Evolutionary conservation across 2,113 vertebrate species (phyloP), one percentile per base, ranked within the genome.

Genomic region (Ophiodon elongatus): DNA sequence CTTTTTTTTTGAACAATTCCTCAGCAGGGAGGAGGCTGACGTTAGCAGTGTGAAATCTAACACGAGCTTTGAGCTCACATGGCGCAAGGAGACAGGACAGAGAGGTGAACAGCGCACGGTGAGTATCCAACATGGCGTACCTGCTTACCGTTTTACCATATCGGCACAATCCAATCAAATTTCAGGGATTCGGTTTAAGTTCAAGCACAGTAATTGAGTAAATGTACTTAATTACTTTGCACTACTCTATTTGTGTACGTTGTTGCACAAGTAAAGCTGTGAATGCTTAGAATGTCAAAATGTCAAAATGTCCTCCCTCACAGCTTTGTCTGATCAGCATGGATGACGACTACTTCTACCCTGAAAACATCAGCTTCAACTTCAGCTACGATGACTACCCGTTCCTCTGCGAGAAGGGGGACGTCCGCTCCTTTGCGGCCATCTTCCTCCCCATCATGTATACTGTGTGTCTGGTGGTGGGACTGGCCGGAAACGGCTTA

Each of bases 381-480:
- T 93, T 95, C 71, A 97, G 96, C 89, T 98, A 99, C 1, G 94
- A 94, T 0, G 92, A 94, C n/a, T 97, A 96, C 3, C 94, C 96
- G 25, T 35, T 86, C 8, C 15, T 98, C 68, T 99, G 98, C 1
- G 92, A 96, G 78, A 99, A 99, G 88, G 89, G 87, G 0, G 96
- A 97, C 0, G 94, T 99, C 68, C 96, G 97, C 4, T 95, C 93
- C 8, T 99, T 99, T 57, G 95, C 90, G 0, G 95, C 79, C 41
- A 7, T 96, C 65, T 99, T 99, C 82, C 95, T 98, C 9, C 97
- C 98, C 3, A 80, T 91, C 65, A 95, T 97, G 88, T 98, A 97
- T 21, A 63, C 94, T 0, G 8, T 96, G 60, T 96, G 96, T 66
- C 94, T 99, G 75, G 84, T 97, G 0, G 37, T 92, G 37, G 98